Base-by-base conservation (phyloP, 2,888 invertebrate genomes). In the Dynastes maya region DNA sequence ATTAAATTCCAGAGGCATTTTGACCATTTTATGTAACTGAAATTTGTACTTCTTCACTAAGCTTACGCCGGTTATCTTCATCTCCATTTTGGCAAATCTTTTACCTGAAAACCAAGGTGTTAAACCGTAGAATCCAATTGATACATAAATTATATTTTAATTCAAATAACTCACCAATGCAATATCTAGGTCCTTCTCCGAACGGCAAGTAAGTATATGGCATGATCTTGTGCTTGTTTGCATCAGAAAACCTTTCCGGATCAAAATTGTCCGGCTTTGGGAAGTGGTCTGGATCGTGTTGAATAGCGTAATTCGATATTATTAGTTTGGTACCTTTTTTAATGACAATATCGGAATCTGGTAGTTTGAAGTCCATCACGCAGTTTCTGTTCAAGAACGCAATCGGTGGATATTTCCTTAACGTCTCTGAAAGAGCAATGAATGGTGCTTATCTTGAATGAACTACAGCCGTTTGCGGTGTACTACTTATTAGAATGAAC, bases 231-330 rank as follows among this genome's bases (percentile, higher is more conserved):
- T 1, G 2, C 49, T 49, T 67, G 9, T 67, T 67, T 40, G 61
- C 61, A 6, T 1, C 74, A 1, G 74, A 61, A 11, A 74, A 74
- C 5, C 61, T 9, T 45, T 74, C 61, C n/a, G 74, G 61, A 37
- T 74, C 61, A 49, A 74, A 74, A 13, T 63, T 45, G 13, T 74
- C 22, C 11, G 74, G 74, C n/a, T 74, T 40, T 2, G 72, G 72
- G 53, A 61, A 72, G 32, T 72, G 58, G 40, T 72, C 72, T 6
- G 45, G 74, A 40, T 74, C 61, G 1, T 58, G n/a, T 2, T 74
- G 74, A 2, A 74, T 9, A 6, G 16, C 74, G 8, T 32, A 16
- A 16, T 32, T 40, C 1, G 74, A 29, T 37, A 74, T 61, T 22
- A 74, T 4, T 8, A 74, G 22, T 0, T n/a, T n/a, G 9, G 61